phyloP scores from a whole-genome alignment of 2,888 invertebrate species.

The Xestobium rufovillosum region DNA sequence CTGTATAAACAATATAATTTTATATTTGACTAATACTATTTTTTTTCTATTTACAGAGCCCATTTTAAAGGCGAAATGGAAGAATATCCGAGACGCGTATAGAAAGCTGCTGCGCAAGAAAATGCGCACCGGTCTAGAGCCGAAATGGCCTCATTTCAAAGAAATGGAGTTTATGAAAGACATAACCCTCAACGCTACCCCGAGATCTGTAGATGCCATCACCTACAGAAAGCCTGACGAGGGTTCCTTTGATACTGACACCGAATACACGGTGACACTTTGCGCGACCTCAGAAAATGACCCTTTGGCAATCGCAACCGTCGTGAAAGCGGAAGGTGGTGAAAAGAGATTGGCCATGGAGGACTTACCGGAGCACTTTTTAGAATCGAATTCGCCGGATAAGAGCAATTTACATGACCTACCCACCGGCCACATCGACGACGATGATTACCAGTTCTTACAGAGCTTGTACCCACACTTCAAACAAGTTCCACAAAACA shows the following conservation, averaged over 20 bases:
- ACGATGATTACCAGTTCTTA: slow-evolving; percentile 28
- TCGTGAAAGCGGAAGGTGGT: too few species aligned
- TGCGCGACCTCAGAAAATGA: too few species aligned
- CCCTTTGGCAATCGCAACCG: too few species aligned
- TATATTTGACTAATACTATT: too few species aligned
- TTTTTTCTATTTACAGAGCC: slow-evolving; percentile 35
- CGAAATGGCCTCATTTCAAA: slow-evolving; percentile 26
- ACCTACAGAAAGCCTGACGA: slow-evolving; percentile 17
- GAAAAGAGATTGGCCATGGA: too few species aligned
- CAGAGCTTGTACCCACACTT: slow-evolving; percentile 26
- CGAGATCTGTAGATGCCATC: slow-evolving; percentile 24
- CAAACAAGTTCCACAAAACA: slow-evolving; percentile 22
- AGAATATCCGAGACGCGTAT: slow-evolving; percentile 33
- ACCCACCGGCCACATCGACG: too few species aligned
- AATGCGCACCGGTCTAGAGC: slow-evolving; percentile 9
- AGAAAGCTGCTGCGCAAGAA: slow-evolving; percentile 23
- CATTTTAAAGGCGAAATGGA: slow-evolving; percentile 44
- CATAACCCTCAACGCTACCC: slow-evolving; percentile 23
- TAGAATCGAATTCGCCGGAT: too few species aligned
- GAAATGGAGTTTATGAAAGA: slow-evolving; percentile 27
- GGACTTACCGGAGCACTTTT: too few species aligned
- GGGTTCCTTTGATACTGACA: slow-evolving; percentile 17
- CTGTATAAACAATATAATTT: too few species aligned
- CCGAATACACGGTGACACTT: slow-evolving; percentile 19
- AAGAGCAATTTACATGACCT: too few species aligned